A percentile compares a stretch with the other conserved stretches of the same genome.
These are phyloP conservation scores for Drosophila burlai DNA, from an alignment of 1,140 invertebrate genomes.

Conservation along the genomic window DNA sequence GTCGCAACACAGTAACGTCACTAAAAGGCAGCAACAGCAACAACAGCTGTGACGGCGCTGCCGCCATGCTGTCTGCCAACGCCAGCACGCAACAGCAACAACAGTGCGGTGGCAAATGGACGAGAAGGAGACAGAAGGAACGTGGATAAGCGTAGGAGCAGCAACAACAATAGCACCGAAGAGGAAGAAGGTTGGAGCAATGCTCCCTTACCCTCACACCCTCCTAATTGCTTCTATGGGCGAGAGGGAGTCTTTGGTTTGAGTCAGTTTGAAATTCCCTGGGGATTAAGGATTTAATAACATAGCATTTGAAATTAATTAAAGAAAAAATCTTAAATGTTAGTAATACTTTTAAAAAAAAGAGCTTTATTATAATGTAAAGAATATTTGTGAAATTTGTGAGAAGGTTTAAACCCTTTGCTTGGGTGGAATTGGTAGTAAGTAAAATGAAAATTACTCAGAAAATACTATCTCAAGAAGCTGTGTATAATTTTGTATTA, in stretches of 20 bases:
- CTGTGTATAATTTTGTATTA: background rate
- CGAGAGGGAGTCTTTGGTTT: background rate
- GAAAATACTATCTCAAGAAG: background rate
- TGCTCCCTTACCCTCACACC: slow-evolving; percentile 32
- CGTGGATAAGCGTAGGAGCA: slow-evolving; percentile 52
- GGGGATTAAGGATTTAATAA: background rate
- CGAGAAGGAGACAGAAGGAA: slow-evolving; percentile 48
- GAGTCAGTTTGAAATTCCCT: background rate
- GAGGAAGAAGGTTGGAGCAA: slow-evolving; percentile 20
- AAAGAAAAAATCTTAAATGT: background rate
- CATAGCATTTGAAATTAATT: background rate
- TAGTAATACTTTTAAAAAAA: background rate
- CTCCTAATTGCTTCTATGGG: slow-evolving; percentile 5
- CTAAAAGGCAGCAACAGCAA: slow-evolving; percentile 42
- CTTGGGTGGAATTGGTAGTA: no score
- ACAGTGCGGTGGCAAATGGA: slow-evolving; percentile 59
- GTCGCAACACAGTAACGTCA: slow-evolving; percentile 61
- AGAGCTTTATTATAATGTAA: background rate
- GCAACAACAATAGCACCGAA: slow-evolving; percentile 29
- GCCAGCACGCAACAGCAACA: slow-evolving; percentile 77
- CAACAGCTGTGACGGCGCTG: slow-evolving; percentile 23
- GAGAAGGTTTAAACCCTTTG: no score
- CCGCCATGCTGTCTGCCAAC: slow-evolving; percentile 80
- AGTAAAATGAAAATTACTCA: background rate
- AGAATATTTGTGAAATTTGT: background rate